Evolutionary conservation across 2,797 vertebrate species (phyloP), one percentile per base, ranked within the genome.

Genomic region (Danio kyathit): DNA sequence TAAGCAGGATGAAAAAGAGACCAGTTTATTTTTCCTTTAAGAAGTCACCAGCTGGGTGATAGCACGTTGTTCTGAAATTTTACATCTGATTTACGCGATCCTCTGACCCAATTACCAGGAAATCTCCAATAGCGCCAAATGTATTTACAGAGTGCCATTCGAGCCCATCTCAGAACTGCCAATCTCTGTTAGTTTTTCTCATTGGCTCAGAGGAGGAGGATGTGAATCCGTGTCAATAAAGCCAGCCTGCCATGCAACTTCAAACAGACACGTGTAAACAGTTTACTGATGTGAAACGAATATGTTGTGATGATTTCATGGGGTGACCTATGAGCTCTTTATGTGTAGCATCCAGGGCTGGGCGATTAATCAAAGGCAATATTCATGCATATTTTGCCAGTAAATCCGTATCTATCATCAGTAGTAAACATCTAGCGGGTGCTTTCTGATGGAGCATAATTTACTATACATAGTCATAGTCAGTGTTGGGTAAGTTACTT

Each of bases 81-180:
- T 61, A 65, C 69, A 59, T 80, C 49, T 66, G 61, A 64, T 65
- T 48, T 54, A 49, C 57, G 21, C 49, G 79, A 74, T 74, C 29
- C 51, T 74, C 43, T 29, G 41, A 81, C 51, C 71, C 71, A 66
- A 81, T 66, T 74, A 59, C 46, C 4, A 49, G n/a, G 19, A 59
- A 48, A 74, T 66, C 54, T 69, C 44, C 46, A 49, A 16, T 70
- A 66, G 71, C 16, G 21, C 16, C 44, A 54, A 11, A 70, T 70
- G 51, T 57, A 77, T 77, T 76, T 76, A 76, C 41, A 29, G 63
- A 44, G 13, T 74, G 43, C 46, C 19, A 60, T 44, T 38, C n/a
- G n/a, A 74, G 48, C 54, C 46, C 11, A 40, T 74, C 49, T 48
- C 63, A 74, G 69, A 64, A 69, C 49, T 49, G 66, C 59, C 73